Conservation (phyloP, 2,113 vertebrate species). For the western clawed frog (Xenopus tropicalis) region UCB_Xtro_10.0 CM004447.2:101655501-101656000, state of each 20-base stretch:
- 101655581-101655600: neutral
- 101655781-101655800: neutral
- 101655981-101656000: constrained; percentile 41
- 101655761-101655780: neutral
- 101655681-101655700: neutral
- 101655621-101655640: neutral
- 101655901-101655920: neutral
- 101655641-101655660: neutral
- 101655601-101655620: neutral
- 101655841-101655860: neutral
- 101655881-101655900: constrained; percentile 26
- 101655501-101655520: too few species aligned
- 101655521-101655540: too few species aligned
- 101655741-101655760: neutral
- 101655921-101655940: constrained; percentile 7
- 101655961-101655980: constrained; percentile 3
- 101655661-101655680: constrained; percentile 4
- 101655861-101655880: constrained; percentile 29
- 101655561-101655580: neutral
- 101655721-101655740: constrained; percentile 6
- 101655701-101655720: constrained; percentile 3
- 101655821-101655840: constrained; percentile 13
- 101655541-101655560: too few species aligned
- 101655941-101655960: constrained; percentile 60
- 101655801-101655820: neutral